Base-by-base conservation (phyloP, 1,140 invertebrate species). In the Saccostrea cuccullata region DNA sequence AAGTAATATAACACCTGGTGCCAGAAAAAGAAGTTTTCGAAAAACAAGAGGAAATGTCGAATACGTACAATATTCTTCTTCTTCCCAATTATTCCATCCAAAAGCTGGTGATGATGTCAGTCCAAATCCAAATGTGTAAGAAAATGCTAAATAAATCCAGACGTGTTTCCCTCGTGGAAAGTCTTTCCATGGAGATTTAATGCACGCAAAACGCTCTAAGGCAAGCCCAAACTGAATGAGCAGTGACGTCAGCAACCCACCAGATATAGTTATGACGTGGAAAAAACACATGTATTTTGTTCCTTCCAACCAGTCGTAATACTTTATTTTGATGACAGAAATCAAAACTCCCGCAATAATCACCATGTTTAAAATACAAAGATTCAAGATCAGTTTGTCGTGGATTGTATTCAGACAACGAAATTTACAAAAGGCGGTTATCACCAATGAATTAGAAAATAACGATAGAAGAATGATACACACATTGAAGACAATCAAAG, bases 241-340 rank as follows among this genome's bases (percentile, higher is more conserved):
- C 23, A 67, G 23, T n/a, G 60, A 67, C 60, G 60, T 20, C 20
- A 67, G 5, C 20, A 67, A 23, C 23, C 60, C 60, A 23, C 60
- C 60, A 3, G 20, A 67, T 67, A 67, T 67, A 20, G 60, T n/a
- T 67, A 23, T 67, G 60, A 67, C 60, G 60, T 67, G 60, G 23
- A 67, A 67, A 67, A 67, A 67, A 20, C 60, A 67, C 60, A 67
- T 67, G 60, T n/a, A 67, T 23, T 67, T 67, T 67, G 60, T 67
- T 20, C 15, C 60, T 67, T 67, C 60, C 60, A 67, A 67, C 15
- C 60, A 67, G 60, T 67, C 60, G 60, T 67, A 67, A 67, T n/a
- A n/a, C 60, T 20, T 20, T 8, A 67, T 9, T 67, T 67, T 67
- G 60, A 67, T 23, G 17, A 67, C 17, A 67, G 20, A 23, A 20